Evolutionary conservation across 2,797 vertebrate species (phyloP).

Genomic region (Pachyuromys duprasi): DNA sequence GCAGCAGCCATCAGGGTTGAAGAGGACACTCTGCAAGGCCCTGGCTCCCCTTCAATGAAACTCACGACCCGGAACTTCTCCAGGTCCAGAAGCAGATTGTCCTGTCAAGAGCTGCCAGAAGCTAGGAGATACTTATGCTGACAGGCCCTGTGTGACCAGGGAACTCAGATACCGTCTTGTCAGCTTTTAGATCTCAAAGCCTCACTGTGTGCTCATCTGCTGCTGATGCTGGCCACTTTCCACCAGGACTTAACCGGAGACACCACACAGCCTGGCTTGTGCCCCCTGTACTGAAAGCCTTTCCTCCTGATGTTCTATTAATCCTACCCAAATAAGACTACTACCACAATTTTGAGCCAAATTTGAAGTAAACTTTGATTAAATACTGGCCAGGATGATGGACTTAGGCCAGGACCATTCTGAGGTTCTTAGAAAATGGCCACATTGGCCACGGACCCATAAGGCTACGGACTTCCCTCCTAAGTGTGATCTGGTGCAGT

Average conservation of each 20-base stretch:
- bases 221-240: constrained; percentile 97
- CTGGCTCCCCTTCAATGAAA: constrained; percentile 93
- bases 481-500: too few species aligned
- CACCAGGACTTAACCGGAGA: constrained; percentile 97
- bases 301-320: constrained; percentile 96
- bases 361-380: constrained; percentile 87
- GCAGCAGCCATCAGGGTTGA: constrained; percentile 94
- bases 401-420: too few species aligned
- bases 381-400: too few species aligned
- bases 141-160: constrained; percentile 93
- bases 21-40: constrained; percentile 93
- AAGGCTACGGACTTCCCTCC: too few species aligned
- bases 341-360: too few species aligned
- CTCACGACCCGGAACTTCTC: constrained; percentile 97
- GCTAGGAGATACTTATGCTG: constrained; percentile 96
- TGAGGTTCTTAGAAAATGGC: too few species aligned
- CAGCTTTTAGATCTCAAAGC: constrained; percentile 96
- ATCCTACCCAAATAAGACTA: too few species aligned
- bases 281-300: constrained; percentile 96
- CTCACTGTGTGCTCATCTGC: constrained; percentile 93
- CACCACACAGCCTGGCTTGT: constrained; percentile 93
- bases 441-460: too few species aligned
- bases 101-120: constrained; percentile 95
- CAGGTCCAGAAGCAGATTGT: constrained; percentile 96
- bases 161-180: constrained; percentile 96